Evolutionary conservation across 37 sponge, comb jelly and placozoan genomes (phyloP), one percentile per base, ranked within the genome.

Genomic region (Mnemiopsis leidyi): DNA sequence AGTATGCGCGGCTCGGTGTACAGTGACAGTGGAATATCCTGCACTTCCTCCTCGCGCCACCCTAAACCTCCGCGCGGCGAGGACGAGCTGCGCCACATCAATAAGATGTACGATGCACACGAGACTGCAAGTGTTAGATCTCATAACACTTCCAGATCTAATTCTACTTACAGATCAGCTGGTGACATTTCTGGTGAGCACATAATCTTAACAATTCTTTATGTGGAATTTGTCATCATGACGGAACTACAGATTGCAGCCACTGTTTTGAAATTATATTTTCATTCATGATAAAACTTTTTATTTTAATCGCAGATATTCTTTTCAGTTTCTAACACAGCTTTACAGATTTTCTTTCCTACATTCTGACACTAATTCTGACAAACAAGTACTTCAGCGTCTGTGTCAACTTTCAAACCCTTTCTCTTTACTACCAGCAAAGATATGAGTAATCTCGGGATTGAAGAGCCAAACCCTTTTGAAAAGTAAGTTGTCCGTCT

Each of bases 1-100:
- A 85, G 90, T 29, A 85, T 33, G 90, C 40, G 48, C 21, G 61
- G 90, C 90, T 85, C 90, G 23, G 90, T 85, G 29, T 85, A 85
- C 90, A 85, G 90, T 85, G 90, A 85, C 90, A 85, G 90, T 40
- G 90, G 90, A 3, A 33, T 85, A 5, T 85, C 90, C 90, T 40
- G 90, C 61, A 85, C 40, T 20, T 85, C 61, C 29, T 36, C 38
- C 18, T 85, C 90, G 21, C 90, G 40, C 0, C 90, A 38, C 90
- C 40, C 36, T 1, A 30, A 18, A 36, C 90, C 39, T 13, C 90
- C 39, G n/a, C 79, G 79, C 32, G 79, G 79, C 20, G 79, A 77
- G 35, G 79, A 77, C 32, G 79, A 77, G 32, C 79, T 77, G 36
- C 1, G 36, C 9, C 79, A 77, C 79, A 77, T 77, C 34, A 77